A percentile compares a stretch with the other conserved stretches of the same genome.
These are phyloP conservation scores for Ecliptopera silaceata DNA, from an alignment of 2,888 invertebrate species.

Conservation along the genomic window DNA sequence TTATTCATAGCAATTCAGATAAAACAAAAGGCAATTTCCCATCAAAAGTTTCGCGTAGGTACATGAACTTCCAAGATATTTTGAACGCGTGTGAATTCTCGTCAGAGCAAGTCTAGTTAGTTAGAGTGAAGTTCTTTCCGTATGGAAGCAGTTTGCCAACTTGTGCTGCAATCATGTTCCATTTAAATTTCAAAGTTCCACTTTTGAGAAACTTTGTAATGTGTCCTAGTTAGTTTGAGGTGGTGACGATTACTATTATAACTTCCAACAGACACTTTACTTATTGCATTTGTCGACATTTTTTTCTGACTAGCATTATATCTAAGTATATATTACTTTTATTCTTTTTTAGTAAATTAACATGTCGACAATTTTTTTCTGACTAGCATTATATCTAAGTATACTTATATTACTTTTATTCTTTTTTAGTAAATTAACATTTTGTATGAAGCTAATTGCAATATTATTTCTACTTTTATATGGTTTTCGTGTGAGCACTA, in stretches of 20 bases:
- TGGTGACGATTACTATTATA: conserved; percentile 16
- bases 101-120: conserved; percentile 41
- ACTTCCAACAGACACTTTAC: neutral
- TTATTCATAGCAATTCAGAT: neutral
- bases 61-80: conserved; percentile 3
- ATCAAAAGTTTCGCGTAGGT: conserved; percentile 6
- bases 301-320: neutral
- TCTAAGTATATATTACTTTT: too few relatives aligned
- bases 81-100: conserved; percentile 33
- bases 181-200: conserved; percentile 53
- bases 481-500: too few relatives aligned
- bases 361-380: too few relatives aligned
- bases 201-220: conserved; percentile 48
- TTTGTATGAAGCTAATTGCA: too few relatives aligned
- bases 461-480: too few relatives aligned
- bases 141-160: conserved; percentile 50
- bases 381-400: too few relatives aligned
- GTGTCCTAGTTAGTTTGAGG: conserved; percentile 40
- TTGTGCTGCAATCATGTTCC: conserved; percentile 53
- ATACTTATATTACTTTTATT: too few relatives aligned
- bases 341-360: too few relatives aligned
- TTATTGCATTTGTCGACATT: neutral
- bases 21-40: neutral
- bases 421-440: too few relatives aligned
- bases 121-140: conserved; percentile 52